Evolutionary conservation across 2,113 vertebrate genomes (phyloP).

Genomic region (Sphyrna mokarran): DNA sequence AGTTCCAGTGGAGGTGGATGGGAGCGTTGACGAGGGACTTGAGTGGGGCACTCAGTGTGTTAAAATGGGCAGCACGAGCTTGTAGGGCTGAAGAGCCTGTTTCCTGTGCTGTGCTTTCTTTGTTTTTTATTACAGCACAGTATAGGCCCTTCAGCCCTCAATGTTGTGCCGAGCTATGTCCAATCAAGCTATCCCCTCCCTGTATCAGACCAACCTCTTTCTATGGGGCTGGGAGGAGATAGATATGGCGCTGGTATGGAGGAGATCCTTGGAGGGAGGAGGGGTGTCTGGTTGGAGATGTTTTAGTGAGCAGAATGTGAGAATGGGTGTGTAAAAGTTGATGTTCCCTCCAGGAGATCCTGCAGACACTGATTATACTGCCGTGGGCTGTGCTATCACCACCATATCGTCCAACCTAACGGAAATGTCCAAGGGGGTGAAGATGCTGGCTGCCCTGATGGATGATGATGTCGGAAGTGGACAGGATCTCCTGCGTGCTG

Average conservation of each 20-base stretch:
- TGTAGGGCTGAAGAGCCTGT: no score
- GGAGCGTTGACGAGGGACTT: no score
- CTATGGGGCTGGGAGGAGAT: background rate
- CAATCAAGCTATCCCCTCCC: no score
- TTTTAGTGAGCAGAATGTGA: background rate
- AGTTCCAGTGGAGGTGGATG: no score
- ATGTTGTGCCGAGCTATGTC: no score
- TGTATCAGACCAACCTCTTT: no score
- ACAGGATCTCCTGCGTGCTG: slow-evolving; percentile 87
- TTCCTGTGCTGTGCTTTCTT: no score
- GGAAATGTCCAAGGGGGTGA: slow-evolving; percentile 97
- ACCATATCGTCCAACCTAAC: slow-evolving; percentile 98
- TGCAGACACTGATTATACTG: slow-evolving; percentile 90
- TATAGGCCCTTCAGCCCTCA: no score
- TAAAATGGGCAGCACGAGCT: no score
- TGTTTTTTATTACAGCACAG: no score
- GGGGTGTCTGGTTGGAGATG: background rate
- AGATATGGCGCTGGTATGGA: background rate
- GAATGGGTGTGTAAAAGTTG: background rate
- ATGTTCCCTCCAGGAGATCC: slow-evolving; percentile 74
- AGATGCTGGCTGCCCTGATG: slow-evolving; percentile 88
- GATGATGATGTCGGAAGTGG: slow-evolving; percentile 92
- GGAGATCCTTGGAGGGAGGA: background rate
- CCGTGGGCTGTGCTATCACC: slow-evolving; percentile 95
- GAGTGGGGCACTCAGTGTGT: no score